Base-by-base conservation (phyloP, 2,113 vertebrate genomes). In the Cynopterus brachyotis region DNA sequence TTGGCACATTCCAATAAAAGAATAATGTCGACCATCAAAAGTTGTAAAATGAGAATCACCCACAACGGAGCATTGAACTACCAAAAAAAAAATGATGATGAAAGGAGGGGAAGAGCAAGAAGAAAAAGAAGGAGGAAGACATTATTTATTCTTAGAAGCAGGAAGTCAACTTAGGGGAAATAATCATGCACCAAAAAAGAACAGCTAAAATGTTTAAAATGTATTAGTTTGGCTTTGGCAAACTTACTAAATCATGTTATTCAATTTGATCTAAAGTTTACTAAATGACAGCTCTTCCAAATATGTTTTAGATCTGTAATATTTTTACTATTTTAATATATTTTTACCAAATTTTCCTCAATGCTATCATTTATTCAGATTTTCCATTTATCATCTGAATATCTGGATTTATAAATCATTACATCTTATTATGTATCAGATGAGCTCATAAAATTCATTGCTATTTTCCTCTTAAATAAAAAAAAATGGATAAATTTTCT, bases 1-100 rank as follows among this genome's bases (percentile, higher is more conserved):
- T 96, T 99, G 99, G 97, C 99, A 99, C 22, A 99, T 98, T 57
- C 99, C 99, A 81, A 99, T 99, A 96, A 99, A 99, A 78, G 99
- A 99, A 98, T 99, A 99, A 98, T 99, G 99, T 95, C 99, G 99
- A 2, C 99, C 99, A 95, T 99, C 99, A 96, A 99, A 99, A 0
- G 99, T 99, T 0, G 99, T 99, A 96, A 99, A 99, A 96, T 99
- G 99, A 93, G 99, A 99, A 75, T 99, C 99, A 3, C 99, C 99
- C 87, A 99, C 98, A 96, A 99, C 98, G 2, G 99, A 99, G 94
- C 99, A 99, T 97, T 99, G 99, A 37, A 98, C 99, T 99, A 90
- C 64, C 90, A 72, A 1, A 87, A 45, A 30, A 85, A 47, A 0
- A 47, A 28, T 90, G 22, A 73, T 4, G 3, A 59, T 50, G 50